Base-by-base conservation (phyloP, 2,888 invertebrate species). In the Cantharis lateralis region DNA sequence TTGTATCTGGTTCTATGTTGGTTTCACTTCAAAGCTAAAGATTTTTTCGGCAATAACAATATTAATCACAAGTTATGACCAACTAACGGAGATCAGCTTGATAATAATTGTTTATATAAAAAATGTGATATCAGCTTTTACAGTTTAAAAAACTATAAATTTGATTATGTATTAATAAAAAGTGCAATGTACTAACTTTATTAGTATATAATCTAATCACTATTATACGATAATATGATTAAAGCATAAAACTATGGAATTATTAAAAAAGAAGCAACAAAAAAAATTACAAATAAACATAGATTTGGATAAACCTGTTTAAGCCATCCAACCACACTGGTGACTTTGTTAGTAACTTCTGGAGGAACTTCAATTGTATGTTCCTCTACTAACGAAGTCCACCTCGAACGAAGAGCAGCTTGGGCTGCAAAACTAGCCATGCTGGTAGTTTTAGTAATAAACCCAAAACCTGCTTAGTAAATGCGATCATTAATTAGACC, bases 301-400 rank as follows among this genome's bases (percentile, higher is more conserved):
- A 26, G 18, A 20, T 16, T 75, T 66, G 18, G n/a, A 72, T 63
- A 75, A 20, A 87, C 95, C 94, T 95, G 95, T 91, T 95, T 95
- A 71, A 95, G 91, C 95, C 95, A 95, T 89, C 94, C 94, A 81
- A 94, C 94, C 85, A 94, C 94, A 83, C 93, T 94, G 81, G 93
- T 91, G 83, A 95, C 93, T 85, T 94, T 92, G 83, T 92, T 93
- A 13, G 93, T 91, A 75, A 93, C 93, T 85, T 93, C 93, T 72
- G 89, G 88, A 82, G 90, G 90, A 71, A 93, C 91, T 84, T 93
- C 92, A 79, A 93, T 91, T 81, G 91, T 91, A 80, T 93, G 92
- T 70, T 92, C 92, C 86, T 94, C 94, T 82, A 93, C 93, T 84
- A 94, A 90, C 80, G 93, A 93, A 84, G 93, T 93, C 93, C 93